Evolutionary conservation across 2,797 vertebrate species (phyloP), one percentile per base, ranked within the genome.

Genomic region (Eupleurogrammus muticus): DNA sequence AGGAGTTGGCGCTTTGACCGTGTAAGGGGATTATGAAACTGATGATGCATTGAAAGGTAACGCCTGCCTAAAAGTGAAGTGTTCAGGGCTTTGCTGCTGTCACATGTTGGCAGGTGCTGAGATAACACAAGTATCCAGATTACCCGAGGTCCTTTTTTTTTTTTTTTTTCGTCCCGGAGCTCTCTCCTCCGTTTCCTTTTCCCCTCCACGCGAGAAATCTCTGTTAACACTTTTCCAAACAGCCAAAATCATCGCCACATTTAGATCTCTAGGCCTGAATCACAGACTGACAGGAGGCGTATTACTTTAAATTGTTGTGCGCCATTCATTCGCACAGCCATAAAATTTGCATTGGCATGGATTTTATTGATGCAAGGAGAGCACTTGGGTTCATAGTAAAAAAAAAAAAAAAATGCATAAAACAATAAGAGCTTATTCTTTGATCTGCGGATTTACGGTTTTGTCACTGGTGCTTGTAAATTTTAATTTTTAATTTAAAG

Each of bases 21-120:
- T 86, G 84, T 92, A 90, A 93, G 88, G 89, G 90, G 92, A 93
- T 91, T 94, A 91, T 83, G 85, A 92, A 93, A 92, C 81, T 93
- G 94, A 93, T 94, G 93, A 92, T 90, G 90, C 74, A 87, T 83
- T 91, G 89, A 91, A 92, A 91, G 89, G 85, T 90, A 92, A 86
- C 88, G 85, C 83, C 84, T 87, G 91, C 87, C 89, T 83, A 83
- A 90, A 89, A 90, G 84, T 91, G 86, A 91, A 91, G 89, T 81
- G 88, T 91, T 87, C 79, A 67, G 80, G 77, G 89, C 85, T 92
- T 86, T 89, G 84, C 88, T 36, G 81, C 89, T 90, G 92, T 89
- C 87, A 88, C 66, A 84, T 70, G 76, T n/a, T 90, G 87, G 80
- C 89, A 92, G 84, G 81, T 87, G 88, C 62, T 58, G 82, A 89